Evolutionary conservation across 1,140 invertebrate genomes (phyloP), one percentile per base, ranked within the genome.

Genomic region (Scaptomyza pallida): DNA sequence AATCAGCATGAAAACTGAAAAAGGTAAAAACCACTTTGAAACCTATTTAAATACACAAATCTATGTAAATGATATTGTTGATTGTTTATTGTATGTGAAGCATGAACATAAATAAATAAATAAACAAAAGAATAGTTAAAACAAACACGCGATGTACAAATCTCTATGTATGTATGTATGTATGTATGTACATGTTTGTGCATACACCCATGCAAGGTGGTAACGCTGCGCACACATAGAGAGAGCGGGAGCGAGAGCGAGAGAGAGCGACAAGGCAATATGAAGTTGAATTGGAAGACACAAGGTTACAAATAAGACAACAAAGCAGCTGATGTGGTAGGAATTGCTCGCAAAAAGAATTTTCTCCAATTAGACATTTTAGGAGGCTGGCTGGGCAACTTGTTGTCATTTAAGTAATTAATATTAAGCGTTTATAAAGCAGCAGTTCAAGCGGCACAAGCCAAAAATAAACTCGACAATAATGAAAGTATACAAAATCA

Each of bases 281-380:
- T 52, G 63, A 35, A 62, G 77, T 51, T 48, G 55, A 54, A 65
- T 60, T 74, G 55, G 61, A 73, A 83, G 75, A 73, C 52, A 75
- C 82, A 81, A 88, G 82, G 81, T 86, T 86, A 81, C 81, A 88
- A 81, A 69, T 45, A 54, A 63, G 56, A 51, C 56, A 71, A 68
- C 50, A 61, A 61, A 79, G 76, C 81, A 86, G 81, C 82, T 85
- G 81, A 85, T 86, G 68, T 52, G 72, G 55, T 60, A 68, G 43
- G 26, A 65, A 61, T 54, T 74, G 40, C n/a, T 54, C 23, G 48
- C 33, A 52, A 26, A 35, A 19, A 65, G 45, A 64, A 59, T 72
- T 72, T 72, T 72, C 48, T 72, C 55, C 50, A 63, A 68, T 63
- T 47, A 57, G 64, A 62, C n/a, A 37, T n/a, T 70, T 65, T 30